Evolutionary conservation across 2,113 vertebrate genomes (phyloP).

Genomic region (Mandrillus leucophaeus): DNA sequence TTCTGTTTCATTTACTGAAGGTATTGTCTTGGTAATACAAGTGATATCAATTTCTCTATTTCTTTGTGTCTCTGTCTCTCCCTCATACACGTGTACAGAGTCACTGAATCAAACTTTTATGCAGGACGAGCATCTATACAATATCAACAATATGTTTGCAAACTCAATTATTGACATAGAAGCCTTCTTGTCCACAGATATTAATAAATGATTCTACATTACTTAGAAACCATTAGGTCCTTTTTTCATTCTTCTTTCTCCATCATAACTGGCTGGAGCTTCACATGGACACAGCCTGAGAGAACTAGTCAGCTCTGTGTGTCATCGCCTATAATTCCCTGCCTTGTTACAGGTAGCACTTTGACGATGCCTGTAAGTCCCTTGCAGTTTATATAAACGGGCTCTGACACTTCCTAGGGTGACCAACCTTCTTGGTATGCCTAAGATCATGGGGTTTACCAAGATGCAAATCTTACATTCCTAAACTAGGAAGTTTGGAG

Average conservation of each 20-base stretch:
- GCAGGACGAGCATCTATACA: neutral
- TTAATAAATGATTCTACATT: neutral
- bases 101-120: too few species aligned
- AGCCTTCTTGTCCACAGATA: neutral
- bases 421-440: neutral
- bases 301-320: too few species aligned
- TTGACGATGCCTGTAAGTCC: neutral
- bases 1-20: neutral
- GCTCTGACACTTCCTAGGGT: neutral
- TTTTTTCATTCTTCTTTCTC: neutral
- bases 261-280: neutral
- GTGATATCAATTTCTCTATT: neutral
- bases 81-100: neutral
- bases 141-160: neutral
- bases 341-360: fast-evolving
- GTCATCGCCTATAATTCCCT: neutral
- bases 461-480: neutral
- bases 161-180: neutral
- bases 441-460: too few species aligned
- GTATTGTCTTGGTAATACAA: neutral
- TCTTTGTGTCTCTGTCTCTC: neutral
- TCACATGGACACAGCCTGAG: neutral
- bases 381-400: neutral
- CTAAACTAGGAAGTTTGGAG: neutral
- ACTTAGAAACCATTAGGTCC: neutral